A percentile compares a stretch with the other conserved stretches of the same genome.
These are phyloP conservation scores for Porites cylindrica DNA, from an alignment of 92 coral and sea anemone genomes.

Conservation along the genomic window DNA sequence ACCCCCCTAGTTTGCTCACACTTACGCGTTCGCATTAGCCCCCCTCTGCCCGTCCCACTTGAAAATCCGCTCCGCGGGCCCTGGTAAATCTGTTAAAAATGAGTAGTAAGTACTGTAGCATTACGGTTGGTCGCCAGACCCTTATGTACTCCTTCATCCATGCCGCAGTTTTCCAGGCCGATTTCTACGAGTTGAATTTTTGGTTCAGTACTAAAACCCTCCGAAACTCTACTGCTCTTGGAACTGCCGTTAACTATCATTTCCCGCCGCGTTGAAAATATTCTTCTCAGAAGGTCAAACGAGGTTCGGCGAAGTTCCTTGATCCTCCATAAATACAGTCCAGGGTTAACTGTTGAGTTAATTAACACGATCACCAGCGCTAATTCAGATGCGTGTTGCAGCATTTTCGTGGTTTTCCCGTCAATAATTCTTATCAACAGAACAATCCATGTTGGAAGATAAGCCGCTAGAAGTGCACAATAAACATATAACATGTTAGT, in stretches of 20 bases:
- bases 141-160: neutral
- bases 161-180: neutral
- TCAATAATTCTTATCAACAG: conserved; percentile 6
- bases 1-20: too few species aligned
- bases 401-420: neutral
- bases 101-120: neutral
- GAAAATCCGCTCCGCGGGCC: too few species aligned
- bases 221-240: neutral
- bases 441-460: conserved; percentile 1
- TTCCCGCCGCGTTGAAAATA: neutral
- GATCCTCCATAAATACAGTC: neutral
- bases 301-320: neutral
- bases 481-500: neutral
- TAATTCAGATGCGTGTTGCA: conserved; percentile 16
- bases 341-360: conserved; percentile 13
- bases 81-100: neutral
- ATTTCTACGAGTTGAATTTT: neutral
- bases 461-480: neutral
- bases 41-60: too few species aligned
- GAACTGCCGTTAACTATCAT: neutral
- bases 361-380: neutral
- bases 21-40: too few species aligned
- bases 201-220: neutral
- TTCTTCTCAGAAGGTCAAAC: neutral
- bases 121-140: neutral